Evolutionary conservation across 2,113 vertebrate species (phyloP).

Genomic region (Oreochromis niloticus): DNA sequence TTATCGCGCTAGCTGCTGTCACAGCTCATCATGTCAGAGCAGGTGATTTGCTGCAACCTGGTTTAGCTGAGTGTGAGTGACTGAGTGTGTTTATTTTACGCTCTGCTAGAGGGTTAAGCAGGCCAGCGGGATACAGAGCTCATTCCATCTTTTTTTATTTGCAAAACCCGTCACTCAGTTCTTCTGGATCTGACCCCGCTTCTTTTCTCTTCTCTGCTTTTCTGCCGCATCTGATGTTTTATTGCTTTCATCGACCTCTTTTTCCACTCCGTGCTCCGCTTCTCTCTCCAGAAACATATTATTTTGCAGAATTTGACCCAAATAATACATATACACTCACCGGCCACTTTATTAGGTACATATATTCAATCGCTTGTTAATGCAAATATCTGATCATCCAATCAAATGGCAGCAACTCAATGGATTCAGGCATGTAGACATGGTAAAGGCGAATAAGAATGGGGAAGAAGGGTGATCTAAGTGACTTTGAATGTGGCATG

Average conservation of each 20-base stretch:
- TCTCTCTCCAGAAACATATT: background rate
- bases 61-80: background rate
- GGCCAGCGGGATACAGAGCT: background rate
- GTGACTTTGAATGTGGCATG: background rate
- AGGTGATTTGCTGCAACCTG: constrained; percentile 23
- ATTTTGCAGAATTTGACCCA: background rate
- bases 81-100: background rate
- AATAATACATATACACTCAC: background rate
- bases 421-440: background rate
- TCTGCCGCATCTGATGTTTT: background rate
- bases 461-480: background rate
- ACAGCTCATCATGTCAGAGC: constrained; percentile 23
- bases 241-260: background rate
- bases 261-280: background rate
- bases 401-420: background rate
- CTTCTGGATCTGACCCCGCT: background rate
- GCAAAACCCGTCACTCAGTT: background rate
- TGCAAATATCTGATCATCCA: background rate
- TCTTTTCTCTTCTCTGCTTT: background rate
- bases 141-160: background rate
- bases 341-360: background rate
- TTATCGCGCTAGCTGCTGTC: constrained; percentile 23
- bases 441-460: background rate
- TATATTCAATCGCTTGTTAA: background rate
- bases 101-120: background rate